phyloP scores from a whole-genome alignment of 2,113 vertebrate species.

The Orycteropus afer region DNA sequence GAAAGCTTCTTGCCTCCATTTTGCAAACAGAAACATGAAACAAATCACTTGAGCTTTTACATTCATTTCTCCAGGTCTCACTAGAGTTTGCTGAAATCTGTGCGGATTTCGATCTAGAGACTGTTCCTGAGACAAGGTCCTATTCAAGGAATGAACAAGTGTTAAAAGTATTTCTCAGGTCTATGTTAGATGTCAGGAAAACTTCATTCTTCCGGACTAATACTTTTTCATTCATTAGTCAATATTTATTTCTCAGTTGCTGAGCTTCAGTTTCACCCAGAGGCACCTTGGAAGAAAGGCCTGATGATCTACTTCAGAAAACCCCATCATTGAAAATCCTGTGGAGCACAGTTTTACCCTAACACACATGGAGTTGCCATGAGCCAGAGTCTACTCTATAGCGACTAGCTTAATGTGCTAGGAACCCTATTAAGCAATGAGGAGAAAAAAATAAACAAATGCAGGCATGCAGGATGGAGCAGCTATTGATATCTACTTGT shows the following conservation, averaged over 20 bases:
- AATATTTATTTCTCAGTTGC: not conserved
- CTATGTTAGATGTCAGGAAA: not conserved
- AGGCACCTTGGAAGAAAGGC: too few species aligned
- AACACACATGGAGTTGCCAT: too few species aligned
- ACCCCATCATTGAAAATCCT: too few species aligned
- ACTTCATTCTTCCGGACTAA: not conserved
- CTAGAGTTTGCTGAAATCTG: not conserved
- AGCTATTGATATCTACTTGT: not conserved
- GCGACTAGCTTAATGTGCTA: too few species aligned
- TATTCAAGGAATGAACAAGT: not conserved
- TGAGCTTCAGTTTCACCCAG: too few species aligned
- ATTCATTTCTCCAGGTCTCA: not conserved
- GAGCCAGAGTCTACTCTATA: too few species aligned
- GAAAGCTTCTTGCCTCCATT: not conserved
- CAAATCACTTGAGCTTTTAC: not conserved
- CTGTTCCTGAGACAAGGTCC: not conserved
- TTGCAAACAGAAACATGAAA: not conserved
- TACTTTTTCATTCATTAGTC: not conserved
- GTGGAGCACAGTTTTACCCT: too few species aligned
- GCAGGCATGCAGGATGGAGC: not conserved
- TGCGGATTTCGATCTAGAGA: not conserved
- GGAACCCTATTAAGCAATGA: not conserved
- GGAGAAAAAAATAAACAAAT: not conserved
- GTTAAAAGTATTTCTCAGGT: not conserved
- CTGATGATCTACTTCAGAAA: too few species aligned